Base-by-base conservation (phyloP, 2,113 vertebrate species). In the Solenodon paradoxus region DNA sequence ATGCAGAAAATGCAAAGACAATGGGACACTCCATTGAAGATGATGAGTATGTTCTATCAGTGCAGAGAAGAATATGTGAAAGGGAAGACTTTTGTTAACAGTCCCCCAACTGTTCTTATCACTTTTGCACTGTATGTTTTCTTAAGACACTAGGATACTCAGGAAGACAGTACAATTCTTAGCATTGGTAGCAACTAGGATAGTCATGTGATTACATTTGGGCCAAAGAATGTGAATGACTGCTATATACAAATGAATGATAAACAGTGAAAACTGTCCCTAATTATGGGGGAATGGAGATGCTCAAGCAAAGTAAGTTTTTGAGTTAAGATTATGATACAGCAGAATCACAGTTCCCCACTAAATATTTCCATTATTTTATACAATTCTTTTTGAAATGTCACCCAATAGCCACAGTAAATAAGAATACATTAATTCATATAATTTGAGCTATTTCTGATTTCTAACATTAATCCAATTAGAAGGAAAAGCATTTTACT, bases 391-490 rank as follows among this genome's bases (percentile, higher is more conserved):
- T 30, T 71, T 35, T 38, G 64, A 93, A 94, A 68, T 63, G 5
- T 59, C n/a, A 84, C 85, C 3, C 40, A n/a, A 93, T 59, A 16
- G 66, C 15, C 32, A 95, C 4, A 64, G 4, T 74, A 15, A 87
- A 71, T 26, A 64, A 80, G 28, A 0, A 53, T 79, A 94, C 28
- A 80, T 78, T 77, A 55, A 10, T 51, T 81, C 3, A 20, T 64
- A 61, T 30, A 53, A 86, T 68, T 28, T 53, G 9, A 82, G 7
- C 86, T 82, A 82, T 68, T 92, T 1, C 42, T 79, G 3, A 86
- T 87, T 87, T 89, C 12, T 71, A 79, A 92, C 22, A 83, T 83
- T 40, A 85, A 92, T 40, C 2, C 49, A 94, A 69, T 69, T 79
- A 69, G 45, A 90, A 74, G 5, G 35, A 64, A 57, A 83, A 81